Evolutionary conservation across 2,888 invertebrate species (phyloP).

Genomic region (Tanypteryx hageni): DNA sequence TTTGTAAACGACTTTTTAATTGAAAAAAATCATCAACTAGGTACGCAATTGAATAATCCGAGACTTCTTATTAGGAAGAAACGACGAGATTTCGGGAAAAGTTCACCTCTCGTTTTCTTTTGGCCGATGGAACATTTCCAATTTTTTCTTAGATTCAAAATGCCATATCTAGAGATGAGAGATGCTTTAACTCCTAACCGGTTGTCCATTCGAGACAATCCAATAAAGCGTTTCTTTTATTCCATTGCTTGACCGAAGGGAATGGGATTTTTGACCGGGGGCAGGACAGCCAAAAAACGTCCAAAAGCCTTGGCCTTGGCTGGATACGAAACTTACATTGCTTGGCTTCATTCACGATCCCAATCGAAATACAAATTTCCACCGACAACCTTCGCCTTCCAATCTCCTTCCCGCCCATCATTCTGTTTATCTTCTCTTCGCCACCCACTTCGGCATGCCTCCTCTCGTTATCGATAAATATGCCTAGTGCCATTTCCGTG

Average conservation of each 20-base stretch:
- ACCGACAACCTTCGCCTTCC: neutral
- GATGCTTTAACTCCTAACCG: too few species aligned
- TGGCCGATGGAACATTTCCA: too few species aligned
- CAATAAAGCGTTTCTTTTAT: too few species aligned
- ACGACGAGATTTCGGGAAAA: too few species aligned
- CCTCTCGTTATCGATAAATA: neutral
- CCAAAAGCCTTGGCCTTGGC: neutral
- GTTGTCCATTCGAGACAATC: too few species aligned
- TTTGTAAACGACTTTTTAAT: too few species aligned
- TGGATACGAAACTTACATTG: neutral
- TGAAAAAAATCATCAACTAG: too few species aligned
- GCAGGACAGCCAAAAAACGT: neutral
- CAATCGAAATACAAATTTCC: neutral
- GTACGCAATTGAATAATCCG: too few species aligned
- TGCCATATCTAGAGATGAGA: too few species aligned
- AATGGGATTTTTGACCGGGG: neutral
- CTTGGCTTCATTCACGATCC: neutral
- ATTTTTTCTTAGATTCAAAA: too few species aligned
- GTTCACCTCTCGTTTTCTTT: too few species aligned
- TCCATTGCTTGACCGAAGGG: neutral
- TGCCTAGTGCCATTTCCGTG: neutral
- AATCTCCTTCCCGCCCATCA: neutral
- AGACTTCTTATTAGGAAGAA: too few species aligned
- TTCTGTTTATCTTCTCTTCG: conserved; percentile 3
- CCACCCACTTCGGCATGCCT: neutral